Base-by-base conservation (phyloP, 2,113 vertebrate species). In the Enhydra lutris region DNA sequence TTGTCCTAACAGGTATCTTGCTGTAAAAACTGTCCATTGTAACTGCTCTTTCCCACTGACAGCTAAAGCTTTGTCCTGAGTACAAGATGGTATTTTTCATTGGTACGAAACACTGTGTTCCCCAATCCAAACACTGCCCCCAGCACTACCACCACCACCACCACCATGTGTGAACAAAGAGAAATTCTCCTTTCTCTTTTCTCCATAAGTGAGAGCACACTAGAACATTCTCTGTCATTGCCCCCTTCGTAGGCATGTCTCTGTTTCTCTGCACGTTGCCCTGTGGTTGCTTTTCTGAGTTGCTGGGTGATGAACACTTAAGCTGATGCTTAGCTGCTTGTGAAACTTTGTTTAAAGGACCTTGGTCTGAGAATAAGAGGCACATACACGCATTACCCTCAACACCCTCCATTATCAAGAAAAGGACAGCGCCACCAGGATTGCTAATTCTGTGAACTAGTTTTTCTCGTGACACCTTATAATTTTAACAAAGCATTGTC, bases 11-110 rank as follows among this genome's bases (percentile, higher is more conserved):
- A 97, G 98, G 97, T 98, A 98, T 98, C 98, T 98, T 98, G 97
- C 98, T 99, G 97, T 99, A 98, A 98, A 97, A 98, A 98, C 98
- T 98, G 97, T 99, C 94, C 87, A 91, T 98, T 98, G 92, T 98
- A 98, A 98, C 98, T 99, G 97, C 98, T 98, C 97, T 98, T 97
- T 98, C 91, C 97, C 74, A 88, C 93, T 97, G 93, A 97, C 95
- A 96, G 95, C 98, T 96, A 96, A 98, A 97, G 97, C 98, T 98
- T 98, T 98, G 89, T 98, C 96, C 74, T 91, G 90, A 98, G 84
- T 97, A 74, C 34, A 92, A 97, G 97, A 94, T 94, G 97, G 96
- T 93, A 65, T 80, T 97, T 94, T 97, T 98, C 96, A 81, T 76
- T 96, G 97, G 93, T 97, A 97, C 39, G 85, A 98, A 98, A 91